Base-by-base conservation (phyloP, 30 jellyfish, hydroid and myxozoan species). In the Haliclystus octoradiatus region DNA sequence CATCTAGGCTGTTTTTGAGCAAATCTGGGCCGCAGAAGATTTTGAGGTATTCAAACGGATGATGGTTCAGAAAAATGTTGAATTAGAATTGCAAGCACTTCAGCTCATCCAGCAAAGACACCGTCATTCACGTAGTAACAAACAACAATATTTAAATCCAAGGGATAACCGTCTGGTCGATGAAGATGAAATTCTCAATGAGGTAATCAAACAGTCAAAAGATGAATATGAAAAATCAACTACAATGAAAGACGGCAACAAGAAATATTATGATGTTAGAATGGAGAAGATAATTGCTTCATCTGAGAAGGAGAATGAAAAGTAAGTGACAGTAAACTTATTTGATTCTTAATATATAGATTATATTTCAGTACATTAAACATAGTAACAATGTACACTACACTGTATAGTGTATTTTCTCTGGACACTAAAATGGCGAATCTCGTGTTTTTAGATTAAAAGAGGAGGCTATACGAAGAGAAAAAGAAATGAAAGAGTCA, bases 21-120 rank as follows among this genome's bases (percentile, higher is more conserved):
- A 91, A 71, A 70, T 91, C n/a, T 75, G 88, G 94, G 99, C 99
- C 2, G 92, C 94, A 65, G 99, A 91, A 60, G 95, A 83, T 31
- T 91, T 64, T 77, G 95, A 82, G 49, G 77, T 83, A 7, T 91
- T 82, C 78, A 91, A 82, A 65, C 76, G 94, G 47, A 82, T 91
- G 95, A 91, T 91, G 99, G 87, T 91, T 24, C 95, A 91, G 50
- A 81, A 86, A 28, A 91, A 91, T 67, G 72, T 91, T 40, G 99
- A 91, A 31, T 52, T 91, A 29, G 93, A 91, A 74, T 62, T 91
- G 68, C 99, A 91, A 74, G 99, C 99, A 24, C 77, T 91, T 25
- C 87, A 83, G 46, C 69, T 91, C 26, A 83, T 91, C 15, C 81
- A 79, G 31, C 81, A 89, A 63, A 74, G 87, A 53, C 99, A 78